phyloP scores from a whole-genome alignment of 2,888 invertebrate genomes.

The Cenopis cana region DNA sequence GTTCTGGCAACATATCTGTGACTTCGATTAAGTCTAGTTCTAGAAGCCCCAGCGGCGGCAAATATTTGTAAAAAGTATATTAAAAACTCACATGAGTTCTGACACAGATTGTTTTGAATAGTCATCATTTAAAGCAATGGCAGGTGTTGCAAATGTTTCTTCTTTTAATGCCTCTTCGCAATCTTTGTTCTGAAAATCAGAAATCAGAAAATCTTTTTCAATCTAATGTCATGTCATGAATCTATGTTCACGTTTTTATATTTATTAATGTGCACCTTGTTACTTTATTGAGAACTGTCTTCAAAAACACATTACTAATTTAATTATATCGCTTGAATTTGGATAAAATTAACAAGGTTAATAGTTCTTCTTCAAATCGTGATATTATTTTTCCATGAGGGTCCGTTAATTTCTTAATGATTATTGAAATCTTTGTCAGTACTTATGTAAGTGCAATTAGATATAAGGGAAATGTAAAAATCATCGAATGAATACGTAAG shows the following conservation, averaged over 20 bases:
- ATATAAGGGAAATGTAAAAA: constrained; percentile 35
- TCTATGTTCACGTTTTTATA: background rate
- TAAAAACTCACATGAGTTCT: constrained; percentile 16
- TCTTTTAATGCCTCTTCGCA: background rate
- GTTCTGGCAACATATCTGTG: constrained; percentile 82
- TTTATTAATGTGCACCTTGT: background rate
- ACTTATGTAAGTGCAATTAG: constrained; percentile 19
- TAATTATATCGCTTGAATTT: too few relatives aligned
- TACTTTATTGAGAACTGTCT: background rate
- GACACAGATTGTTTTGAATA: background rate
- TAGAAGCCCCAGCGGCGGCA: constrained; percentile 81
- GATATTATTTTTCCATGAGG: background rate
- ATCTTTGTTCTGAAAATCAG: background rate
- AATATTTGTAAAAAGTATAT: constrained; percentile 54
- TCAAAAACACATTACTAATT: background rate
- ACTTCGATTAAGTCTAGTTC: constrained; percentile 88
- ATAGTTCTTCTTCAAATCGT: background rate
- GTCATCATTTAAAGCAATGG: background rate
- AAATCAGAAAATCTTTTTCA: background rate
- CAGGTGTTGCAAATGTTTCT: background rate
- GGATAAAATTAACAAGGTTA: background rate
- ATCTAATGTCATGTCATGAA: background rate
- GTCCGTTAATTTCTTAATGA: background rate
- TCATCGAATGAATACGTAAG: constrained; percentile 38
- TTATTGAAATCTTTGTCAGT: constrained; percentile 8